These are phyloP conservation scores for Caenorhabditis remanei DNA, from an alignment of 1,140 invertebrate species.

Conservation along the genomic window DNA sequence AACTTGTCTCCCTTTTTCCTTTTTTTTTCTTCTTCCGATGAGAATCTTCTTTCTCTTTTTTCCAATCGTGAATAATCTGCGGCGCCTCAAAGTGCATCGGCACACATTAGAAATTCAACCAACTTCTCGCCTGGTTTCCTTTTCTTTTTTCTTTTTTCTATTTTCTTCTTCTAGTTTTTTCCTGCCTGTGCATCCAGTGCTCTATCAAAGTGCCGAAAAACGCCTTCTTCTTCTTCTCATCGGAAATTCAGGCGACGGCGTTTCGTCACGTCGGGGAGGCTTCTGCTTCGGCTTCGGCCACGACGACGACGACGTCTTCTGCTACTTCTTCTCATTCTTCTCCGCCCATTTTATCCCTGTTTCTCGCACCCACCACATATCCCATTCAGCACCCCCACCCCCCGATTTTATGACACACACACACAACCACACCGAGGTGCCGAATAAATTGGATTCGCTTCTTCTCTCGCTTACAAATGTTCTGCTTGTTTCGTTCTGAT, in stretches of 20 bases:
- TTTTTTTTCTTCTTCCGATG: not conserved
- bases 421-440: conserved; percentile 43
- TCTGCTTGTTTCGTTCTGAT: conserved; percentile 3
- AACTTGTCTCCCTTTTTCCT: not conserved
- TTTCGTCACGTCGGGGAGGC: conserved; percentile 28
- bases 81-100: not conserved
- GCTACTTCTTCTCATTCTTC: conserved; percentile 16
- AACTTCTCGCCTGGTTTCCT: conserved; percentile 17
- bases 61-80: not conserved
- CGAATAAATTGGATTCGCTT: conserved; percentile 51
- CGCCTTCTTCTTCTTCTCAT: conserved; percentile 35
- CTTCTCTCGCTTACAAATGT: not conserved
- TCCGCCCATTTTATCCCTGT: conserved; percentile 29
- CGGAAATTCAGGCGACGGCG: conserved; percentile 40
- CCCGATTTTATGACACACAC: conserved; percentile 54
- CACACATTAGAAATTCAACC: conserved; percentile 44
- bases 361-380: conserved; percentile 56
- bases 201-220: conserved; percentile 54
- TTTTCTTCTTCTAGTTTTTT: not conserved
- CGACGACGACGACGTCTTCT: conserved; percentile 31
- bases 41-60: not conserved
- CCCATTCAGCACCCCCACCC: conserved; percentile 47
- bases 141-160: conserved; percentile 19
- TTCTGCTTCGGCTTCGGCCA: conserved; percentile 22
- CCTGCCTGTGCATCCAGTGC: conserved; percentile 18